Evolutionary conservation across 2,113 vertebrate species (phyloP), one percentile per base, ranked within the genome.

Genomic region (Microcebus ravelobensis): DNA sequence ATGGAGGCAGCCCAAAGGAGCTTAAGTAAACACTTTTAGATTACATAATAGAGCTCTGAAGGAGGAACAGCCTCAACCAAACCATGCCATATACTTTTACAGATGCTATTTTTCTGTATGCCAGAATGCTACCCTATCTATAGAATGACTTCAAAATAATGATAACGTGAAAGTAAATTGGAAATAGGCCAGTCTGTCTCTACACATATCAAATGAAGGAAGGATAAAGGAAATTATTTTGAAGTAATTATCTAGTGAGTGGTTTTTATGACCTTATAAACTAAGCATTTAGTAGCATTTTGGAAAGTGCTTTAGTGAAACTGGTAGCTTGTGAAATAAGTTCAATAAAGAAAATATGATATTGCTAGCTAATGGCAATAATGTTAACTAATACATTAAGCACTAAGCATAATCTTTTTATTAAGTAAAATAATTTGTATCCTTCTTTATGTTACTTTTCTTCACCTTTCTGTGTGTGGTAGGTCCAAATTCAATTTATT

Each of bases 1-100:
- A 97, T 96, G 97, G 97, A 97, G 94, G 91, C 95, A 97, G 89
- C 96, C 94, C 97, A 97, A 83, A 94, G 97, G 96, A 97, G 9
- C 96, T 94, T 91, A 95, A 96, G 96, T 96, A 97, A 97, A 97
- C 89, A 96, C 68, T 87, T 90, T 39, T 27, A 95, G 94, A 96
- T 98, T 96, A 97, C 36, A 9, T 96, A 96, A 93, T 93, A 76
- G 42, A 68, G 5, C 81, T 87, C 93, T 73, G 13, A 91, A 94
- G 95, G 91, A 95, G 87, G 80, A 94, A 77, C 68, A 86, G 11
- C 63, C 8, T 34, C 82, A 92, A 39, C 52, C 50, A 95, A 90
- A 91, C 67, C 86, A 12, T 87, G 61, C 92, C 81, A 85, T 82
- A 76, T 15, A 92, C n/a, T 93, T 94, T 86, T 80, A 90, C 45